Evolutionary conservation across 2,888 invertebrate genomes (phyloP).

Genomic region (Thumatha senex): DNA sequence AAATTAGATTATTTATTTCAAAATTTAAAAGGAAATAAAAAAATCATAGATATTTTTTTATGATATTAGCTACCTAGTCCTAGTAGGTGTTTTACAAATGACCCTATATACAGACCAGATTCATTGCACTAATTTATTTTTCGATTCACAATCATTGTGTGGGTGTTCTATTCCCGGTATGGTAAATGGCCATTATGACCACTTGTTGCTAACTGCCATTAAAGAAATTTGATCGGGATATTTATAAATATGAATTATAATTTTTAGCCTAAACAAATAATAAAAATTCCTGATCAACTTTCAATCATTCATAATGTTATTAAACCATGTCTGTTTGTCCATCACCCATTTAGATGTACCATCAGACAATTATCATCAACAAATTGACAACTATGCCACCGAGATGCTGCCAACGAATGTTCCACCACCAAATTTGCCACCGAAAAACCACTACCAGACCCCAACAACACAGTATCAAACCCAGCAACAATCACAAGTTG

Average conservation of each 20-base stretch:
- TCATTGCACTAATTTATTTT: slow-evolving; percentile 1
- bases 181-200: slow-evolving; percentile 8
- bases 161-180: slow-evolving; percentile 2
- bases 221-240: slow-evolving; percentile 7
- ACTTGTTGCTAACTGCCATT: slow-evolving; percentile 13
- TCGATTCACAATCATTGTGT: slow-evolving; percentile 8
- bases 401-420: slow-evolving; percentile 67
- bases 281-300: slow-evolving; percentile 31
- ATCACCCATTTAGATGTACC: slow-evolving; percentile 54
- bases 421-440: slow-evolving; percentile 62
- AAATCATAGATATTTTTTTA: no score
- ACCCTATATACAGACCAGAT: slow-evolving; percentile 16
- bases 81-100: no score
- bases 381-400: slow-evolving; percentile 75
- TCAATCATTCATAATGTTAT: slow-evolving; percentile 38
- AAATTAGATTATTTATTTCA: no score
- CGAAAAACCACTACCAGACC: slow-evolving; percentile 71
- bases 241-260: no score
- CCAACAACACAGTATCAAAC: slow-evolving; percentile 48
- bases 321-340: slow-evolving; percentile 50
- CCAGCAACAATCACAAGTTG: slow-evolving; percentile 8
- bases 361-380: slow-evolving; percentile 75
- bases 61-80: no score
- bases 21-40: no score
- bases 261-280: no score